A percentile compares a stretch with the other conserved stretches of the same genome.
phyloP scores from a whole-genome alignment of 2,113 vertebrate species.

The Pithys albifrons region DNA sequence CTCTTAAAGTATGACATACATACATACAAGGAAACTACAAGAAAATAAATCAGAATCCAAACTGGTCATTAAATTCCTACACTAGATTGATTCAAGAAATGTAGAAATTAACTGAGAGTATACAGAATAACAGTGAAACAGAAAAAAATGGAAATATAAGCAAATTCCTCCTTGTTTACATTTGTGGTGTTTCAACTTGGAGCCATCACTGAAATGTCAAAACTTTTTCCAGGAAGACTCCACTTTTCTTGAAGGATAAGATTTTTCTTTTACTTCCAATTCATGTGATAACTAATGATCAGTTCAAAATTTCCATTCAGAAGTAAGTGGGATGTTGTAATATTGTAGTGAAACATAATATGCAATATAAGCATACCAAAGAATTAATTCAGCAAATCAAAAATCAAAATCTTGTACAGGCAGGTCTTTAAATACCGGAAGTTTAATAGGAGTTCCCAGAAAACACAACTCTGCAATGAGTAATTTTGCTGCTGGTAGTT shows the following conservation, averaged over 20 bases:
- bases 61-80: not conserved
- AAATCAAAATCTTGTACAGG: not conserved
- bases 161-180: not conserved
- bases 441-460: not conserved
- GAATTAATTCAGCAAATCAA: not conserved
- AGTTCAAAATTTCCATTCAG: not conserved
- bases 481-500: not conserved
- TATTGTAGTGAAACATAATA: not conserved
- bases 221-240: not conserved
- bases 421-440: not conserved
- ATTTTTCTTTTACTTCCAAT: not conserved
- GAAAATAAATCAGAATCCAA: not conserved
- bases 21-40: not conserved
- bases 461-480: not conserved
- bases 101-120: not conserved
- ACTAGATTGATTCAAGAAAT: not conserved
- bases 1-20: not conserved
- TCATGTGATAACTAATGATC: not conserved
- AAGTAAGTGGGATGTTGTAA: not conserved
- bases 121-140: not conserved
- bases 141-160: not conserved
- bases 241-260: not conserved
- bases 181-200: not conserved
- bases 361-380: not conserved
- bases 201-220: not conserved